These are phyloP conservation scores for Macrosoma leucophasiata DNA, from an alignment of 2,888 invertebrate genomes.

Conservation along the genomic window DNA sequence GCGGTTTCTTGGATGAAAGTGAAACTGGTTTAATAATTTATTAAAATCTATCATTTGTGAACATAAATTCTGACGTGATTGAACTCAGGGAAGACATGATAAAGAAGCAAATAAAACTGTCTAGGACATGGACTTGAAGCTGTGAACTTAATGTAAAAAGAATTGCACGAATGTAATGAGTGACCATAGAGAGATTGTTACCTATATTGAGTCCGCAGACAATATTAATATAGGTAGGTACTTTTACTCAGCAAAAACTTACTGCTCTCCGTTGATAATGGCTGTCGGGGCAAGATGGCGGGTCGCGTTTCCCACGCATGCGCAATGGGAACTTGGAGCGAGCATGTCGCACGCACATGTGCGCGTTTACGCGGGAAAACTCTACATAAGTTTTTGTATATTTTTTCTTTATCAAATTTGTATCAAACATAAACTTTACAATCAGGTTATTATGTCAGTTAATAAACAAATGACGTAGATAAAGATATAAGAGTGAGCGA, in stretches of 20 bases:
- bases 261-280: conserved; percentile 37
- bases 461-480: conserved; percentile 1
- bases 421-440: conserved; percentile 11
- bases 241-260: conserved; percentile 44
- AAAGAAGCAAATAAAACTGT: background rate
- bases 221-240: conserved; percentile 30
- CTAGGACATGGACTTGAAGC: conserved; percentile 2
- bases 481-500: too few relatives aligned
- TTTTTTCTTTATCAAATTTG: conserved; percentile 32
- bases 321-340: conserved; percentile 47
- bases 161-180: conserved; percentile 4
- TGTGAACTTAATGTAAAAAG: background rate
- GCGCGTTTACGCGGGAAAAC: conserved; percentile 56
- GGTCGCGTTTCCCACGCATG: conserved; percentile 58
- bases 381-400: conserved; percentile 29
- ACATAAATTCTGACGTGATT: background rate
- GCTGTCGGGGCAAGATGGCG: conserved; percentile 45
- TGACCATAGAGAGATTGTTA: too few relatives aligned
- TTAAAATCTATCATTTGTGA: background rate
- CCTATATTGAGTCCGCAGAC: conserved; percentile 18
- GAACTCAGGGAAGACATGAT: conserved; percentile 2
- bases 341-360: conserved; percentile 49
- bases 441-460: conserved; percentile 2
- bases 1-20: background rate
- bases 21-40: conserved; percentile 1